Conservation (phyloP, 2,113 vertebrate species). For the Solenodon paradoxus region DNA sequence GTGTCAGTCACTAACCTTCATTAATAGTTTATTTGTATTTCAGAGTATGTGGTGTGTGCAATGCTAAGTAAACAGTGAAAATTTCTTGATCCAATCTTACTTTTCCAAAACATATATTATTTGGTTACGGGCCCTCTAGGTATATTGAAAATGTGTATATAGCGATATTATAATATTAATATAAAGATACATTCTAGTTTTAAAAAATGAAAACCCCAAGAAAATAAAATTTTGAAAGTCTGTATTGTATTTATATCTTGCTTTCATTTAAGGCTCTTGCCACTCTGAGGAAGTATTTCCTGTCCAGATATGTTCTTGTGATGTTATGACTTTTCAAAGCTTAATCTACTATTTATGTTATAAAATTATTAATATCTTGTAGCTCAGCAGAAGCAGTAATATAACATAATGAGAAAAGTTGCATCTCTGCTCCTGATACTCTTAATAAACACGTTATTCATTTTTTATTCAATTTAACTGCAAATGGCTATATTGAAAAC, state of each 20-base stretch:
- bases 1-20: neutral
- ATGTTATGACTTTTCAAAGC: slow-evolving; percentile 64
- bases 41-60: neutral
- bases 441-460: slow-evolving; percentile 61
- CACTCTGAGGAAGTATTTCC: slow-evolving; percentile 37
- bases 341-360: slow-evolving; percentile 66
- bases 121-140: neutral
- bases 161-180: slow-evolving; percentile 23
- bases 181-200: slow-evolving; percentile 34
- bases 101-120: neutral
- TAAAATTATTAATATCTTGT: slow-evolving; percentile 72
- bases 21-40: slow-evolving; percentile 5
- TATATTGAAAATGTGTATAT: slow-evolving; percentile 19
- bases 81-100: neutral
- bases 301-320: slow-evolving; percentile 24
- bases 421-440: slow-evolving; percentile 40
- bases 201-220: slow-evolving; percentile 35
- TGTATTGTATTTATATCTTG: slow-evolving; percentile 34
- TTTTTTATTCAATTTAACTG: slow-evolving; percentile 75
- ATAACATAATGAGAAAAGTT: slow-evolving; percentile 69
- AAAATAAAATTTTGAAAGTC: slow-evolving; percentile 47
- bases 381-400: slow-evolving; percentile 52
- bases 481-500: slow-evolving; percentile 71
- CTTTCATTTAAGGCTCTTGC: slow-evolving; percentile 43
- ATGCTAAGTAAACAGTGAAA: neutral